A percentile compares a stretch with the other conserved stretches of the same genome.
Evolutionary conservation across 2,113 vertebrate genomes (phyloP).

Genomic region (Xenopus laevis): DNA sequence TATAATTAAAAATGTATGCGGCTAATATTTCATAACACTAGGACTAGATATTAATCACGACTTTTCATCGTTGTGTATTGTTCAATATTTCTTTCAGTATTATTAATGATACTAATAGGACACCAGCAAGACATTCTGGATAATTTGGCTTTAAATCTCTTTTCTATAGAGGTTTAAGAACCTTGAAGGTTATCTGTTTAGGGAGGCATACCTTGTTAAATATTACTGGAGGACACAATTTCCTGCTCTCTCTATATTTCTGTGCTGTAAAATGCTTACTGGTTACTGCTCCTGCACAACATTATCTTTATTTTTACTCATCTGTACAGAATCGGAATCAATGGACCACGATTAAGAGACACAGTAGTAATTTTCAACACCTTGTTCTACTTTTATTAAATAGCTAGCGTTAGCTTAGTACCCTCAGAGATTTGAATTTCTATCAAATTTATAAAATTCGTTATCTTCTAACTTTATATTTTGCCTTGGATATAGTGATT

Average conservation of each 20-base stretch:
- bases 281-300: background rate
- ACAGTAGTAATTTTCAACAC: background rate
- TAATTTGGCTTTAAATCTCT: conserved; percentile 47
- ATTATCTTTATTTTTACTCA: conserved; percentile 1
- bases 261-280: background rate
- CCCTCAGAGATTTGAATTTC: background rate
- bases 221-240: conserved; percentile 17
- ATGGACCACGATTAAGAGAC: conserved; percentile 1
- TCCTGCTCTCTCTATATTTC: background rate
- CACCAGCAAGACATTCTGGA: conserved; percentile 37
- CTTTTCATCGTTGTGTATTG: conserved; percentile 51
- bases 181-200: conserved; percentile 32
- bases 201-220: conserved; percentile 35
- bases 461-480: too few relatives aligned
- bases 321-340: background rate
- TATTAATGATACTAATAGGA: conserved; percentile 52
- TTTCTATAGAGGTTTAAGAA: conserved; percentile 27
- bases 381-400: background rate
- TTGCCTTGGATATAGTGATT: too few relatives aligned
- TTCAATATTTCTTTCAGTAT: conserved; percentile 49
- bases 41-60: conserved; percentile 58
- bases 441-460: too few relatives aligned
- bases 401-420: background rate
- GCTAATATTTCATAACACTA: conserved; percentile 61
- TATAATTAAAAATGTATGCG: conserved; percentile 63